Percentiles rank a stretch among this genome's conserved stretches.
Evolutionary conservation across 2,113 vertebrate species (phyloP).

Genomic region (Sorex araneus): DNA sequence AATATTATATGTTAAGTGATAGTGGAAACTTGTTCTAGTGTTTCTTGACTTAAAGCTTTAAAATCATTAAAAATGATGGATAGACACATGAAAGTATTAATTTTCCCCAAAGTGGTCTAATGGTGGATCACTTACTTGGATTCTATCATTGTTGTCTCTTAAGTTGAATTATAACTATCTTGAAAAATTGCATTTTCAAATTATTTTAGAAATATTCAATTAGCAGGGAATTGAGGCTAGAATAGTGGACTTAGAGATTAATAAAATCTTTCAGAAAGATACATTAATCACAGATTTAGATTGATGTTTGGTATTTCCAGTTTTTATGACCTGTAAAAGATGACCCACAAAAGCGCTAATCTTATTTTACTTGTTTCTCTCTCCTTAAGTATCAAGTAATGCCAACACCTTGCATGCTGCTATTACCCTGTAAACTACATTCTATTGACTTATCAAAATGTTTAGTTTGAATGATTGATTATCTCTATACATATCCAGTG

Average conservation of each 20-base stretch:
- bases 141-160: slow-evolving; percentile 10
- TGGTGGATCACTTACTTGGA: not conserved
- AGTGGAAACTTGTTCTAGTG: not conserved
- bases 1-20: not conserved
- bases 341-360: not conserved
- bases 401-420: not conserved
- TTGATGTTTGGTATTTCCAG: slow-evolving; percentile 45
- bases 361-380: not conserved
- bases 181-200: slow-evolving; percentile 52
- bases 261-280: slow-evolving; percentile 49
- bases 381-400: slow-evolving; percentile 63
- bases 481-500: slow-evolving; percentile 20
- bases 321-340: slow-evolving; percentile 38
- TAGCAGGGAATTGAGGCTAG: slow-evolving; percentile 41
- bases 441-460: slow-evolving; percentile 74
- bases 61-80: slow-evolving; percentile 48
- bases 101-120: not conserved
- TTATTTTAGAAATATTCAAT: slow-evolving; percentile 60
- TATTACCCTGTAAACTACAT: slow-evolving; percentile 57
- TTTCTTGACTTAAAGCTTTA: not conserved
- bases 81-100: slow-evolving; percentile 12
- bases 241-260: slow-evolving; percentile 44
- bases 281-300: slow-evolving; percentile 55
- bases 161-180: slow-evolving; percentile 59
- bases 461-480: slow-evolving; percentile 59